Conservation (phyloP, 2,113 vertebrate species). For the Polypterus bichir region DNA sequence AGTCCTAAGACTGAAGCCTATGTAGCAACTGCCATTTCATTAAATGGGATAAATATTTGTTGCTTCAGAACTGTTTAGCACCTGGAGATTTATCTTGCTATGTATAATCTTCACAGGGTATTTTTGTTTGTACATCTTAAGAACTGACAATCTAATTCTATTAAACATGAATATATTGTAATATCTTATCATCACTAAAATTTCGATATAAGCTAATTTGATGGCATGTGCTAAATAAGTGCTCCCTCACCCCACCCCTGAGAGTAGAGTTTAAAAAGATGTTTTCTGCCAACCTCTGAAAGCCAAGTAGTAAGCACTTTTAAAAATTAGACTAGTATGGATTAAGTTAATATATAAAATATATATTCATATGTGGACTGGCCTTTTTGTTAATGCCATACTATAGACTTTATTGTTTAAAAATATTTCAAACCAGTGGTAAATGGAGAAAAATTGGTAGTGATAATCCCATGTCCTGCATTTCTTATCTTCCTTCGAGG, state of each 20-base stretch:
- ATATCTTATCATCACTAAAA: not conserved
- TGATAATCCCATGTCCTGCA: no score
- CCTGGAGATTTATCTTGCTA: constrained; percentile 2
- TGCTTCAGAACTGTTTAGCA: constrained; percentile 9
- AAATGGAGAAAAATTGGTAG: constrained; percentile 2
- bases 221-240: not conserved
- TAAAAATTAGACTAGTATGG: no score
- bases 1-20: constrained; percentile 17
- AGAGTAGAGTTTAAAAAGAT: not conserved
- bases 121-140: constrained; percentile 16
- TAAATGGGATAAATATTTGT: not conserved
- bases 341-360: no score
- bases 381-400: constrained; percentile 18
- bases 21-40: constrained; percentile 5
- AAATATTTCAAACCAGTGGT: not conserved
- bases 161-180: constrained; percentile 4
- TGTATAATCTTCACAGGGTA: constrained; percentile 21
- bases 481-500: no score
- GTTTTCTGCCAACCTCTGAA: not conserved
- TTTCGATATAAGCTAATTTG: not conserved
- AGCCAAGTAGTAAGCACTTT: not conserved
- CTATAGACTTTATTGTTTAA: constrained; percentile 20
- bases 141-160: constrained; percentile 48
- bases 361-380: not conserved
- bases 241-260: no score